Evolutionary conservation across 2,797 vertebrate genomes (phyloP), one percentile per base, ranked within the genome.

Genomic region (Sebastes minor): DNA sequence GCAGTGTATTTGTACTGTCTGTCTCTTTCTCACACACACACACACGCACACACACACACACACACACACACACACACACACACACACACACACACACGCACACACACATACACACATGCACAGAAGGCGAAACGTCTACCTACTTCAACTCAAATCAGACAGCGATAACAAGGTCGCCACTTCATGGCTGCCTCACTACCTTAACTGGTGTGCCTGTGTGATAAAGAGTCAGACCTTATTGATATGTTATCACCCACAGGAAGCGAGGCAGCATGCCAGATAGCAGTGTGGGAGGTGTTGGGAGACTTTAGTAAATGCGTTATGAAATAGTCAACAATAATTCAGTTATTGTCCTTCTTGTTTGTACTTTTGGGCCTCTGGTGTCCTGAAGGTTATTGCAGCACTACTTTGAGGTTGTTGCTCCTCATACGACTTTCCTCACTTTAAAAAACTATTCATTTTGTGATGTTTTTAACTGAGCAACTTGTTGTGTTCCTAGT

Each of bases 91-190:
- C 42, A 56, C 11, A 42, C 6, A 6, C 2, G 6, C 28, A 8
- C 13, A 22, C 8, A n/a, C 18, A 52, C 2, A 22, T 9, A 22
- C n/a, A 53, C n/a, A 57, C n/a, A n/a, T 1, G 7, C 42, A 20
- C 10, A 38, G 10, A 30, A 62, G 28, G 16, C 18, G 4, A 81
- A 84, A 73, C 27, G 33, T 76, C 30, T 64, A 8, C 74, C 71
- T 73, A 70, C 82, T 81, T 77, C 8, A 85, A 70, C 69, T 77
- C 60, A 79, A 81, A 88, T 76, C 84, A 89, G 80, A 85, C 86
- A 2, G 52, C 2, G 93, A 94, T 94, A 94, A 80, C 86, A 27
- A 80, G 81, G 90, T 78, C 82, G 68, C 89, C 92, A 80, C 89
- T 81, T 76, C 53, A 72, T 42, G 78, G 64, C 87, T 46, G 76